Evolutionary conservation across 2,113 vertebrate species (phyloP), one percentile per base, ranked within the genome.

Genomic region (Blennius ocellaris): DNA sequence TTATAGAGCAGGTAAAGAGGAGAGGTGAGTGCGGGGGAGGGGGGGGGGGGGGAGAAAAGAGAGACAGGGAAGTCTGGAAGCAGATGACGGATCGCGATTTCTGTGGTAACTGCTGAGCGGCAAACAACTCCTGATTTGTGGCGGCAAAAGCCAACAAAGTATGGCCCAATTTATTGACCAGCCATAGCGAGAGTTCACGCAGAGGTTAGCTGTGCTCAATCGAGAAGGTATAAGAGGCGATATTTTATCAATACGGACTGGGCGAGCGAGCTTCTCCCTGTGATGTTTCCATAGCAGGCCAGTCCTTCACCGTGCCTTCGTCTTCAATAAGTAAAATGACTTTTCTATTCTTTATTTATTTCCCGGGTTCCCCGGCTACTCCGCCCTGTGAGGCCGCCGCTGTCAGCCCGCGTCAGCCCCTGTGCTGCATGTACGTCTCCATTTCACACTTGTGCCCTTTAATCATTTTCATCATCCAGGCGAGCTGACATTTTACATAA

Each of bases 1-100:
- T 91, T 90, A 85, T 86, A 84, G 87, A 75, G 47, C 66, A 58
- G 76, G 81, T 87, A 84, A 86, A 83, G 81, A 83, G 68, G 64
- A 84, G 78, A 78, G 73, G 80, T 83, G 80, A 68, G 77, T 60
- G 15, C 39, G 67, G 12, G 17, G 62, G 12, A 51, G n/a, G 14
- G 37, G 15, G 43, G 67, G 12, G 17, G 62, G 12, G 55, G n/a
- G 14, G 37, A 66, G 53, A 62, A 65, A 16, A 11, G 37, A 66
- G 53, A 62, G 69, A 63, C 60, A 16, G 71, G 49, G 3, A 64
- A 69, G 70, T 54, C 41, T 76, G 53, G 69, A 54, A 64, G 59
- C 44, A 62, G 73, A 66, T 67, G 85, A 82, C 67, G 68, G 70
- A 63, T 62, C 55, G 49, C 79, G 73, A 68, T 84, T 78, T 63